These are phyloP conservation scores for Echinometra lucunter DNA, from an alignment of 53 echinoderm and acorn worm genomes.

Conservation along the genomic window DNA sequence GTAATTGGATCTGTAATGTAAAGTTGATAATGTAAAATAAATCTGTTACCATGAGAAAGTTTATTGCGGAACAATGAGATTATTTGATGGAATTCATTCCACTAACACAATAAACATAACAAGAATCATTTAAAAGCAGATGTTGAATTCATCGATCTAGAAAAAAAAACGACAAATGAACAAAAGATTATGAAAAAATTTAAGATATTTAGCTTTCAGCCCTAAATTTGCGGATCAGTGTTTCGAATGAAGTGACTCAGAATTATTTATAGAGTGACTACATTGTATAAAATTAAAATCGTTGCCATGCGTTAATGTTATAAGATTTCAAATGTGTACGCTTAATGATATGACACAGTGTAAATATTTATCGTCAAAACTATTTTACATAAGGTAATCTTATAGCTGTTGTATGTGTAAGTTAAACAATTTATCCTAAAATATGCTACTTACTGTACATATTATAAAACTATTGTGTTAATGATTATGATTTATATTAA, in stretches of 20 bases:
- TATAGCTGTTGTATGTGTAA: not conserved
- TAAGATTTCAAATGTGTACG: not conserved
- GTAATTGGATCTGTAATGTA: not conserved
- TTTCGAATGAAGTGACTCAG: not conserved
- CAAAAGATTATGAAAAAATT: not conserved
- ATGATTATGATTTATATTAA: not conserved
- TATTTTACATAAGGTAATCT: slow-evolving; percentile 19
- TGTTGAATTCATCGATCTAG: no score
- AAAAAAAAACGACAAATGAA: no score
- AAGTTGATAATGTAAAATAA: not conserved
- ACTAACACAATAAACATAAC: no score
- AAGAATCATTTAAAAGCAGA: no score
- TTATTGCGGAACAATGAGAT: not conserved
- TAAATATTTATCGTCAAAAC: slow-evolving; percentile 30
- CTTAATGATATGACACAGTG: not conserved
- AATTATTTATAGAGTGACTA: not conserved
- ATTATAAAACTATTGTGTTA: not conserved
- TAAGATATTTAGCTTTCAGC: not conserved
- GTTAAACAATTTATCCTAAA: slow-evolving; percentile 18
- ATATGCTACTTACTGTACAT: slow-evolving; percentile 38
- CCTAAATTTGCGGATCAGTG: not conserved
- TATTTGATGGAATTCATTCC: no score
- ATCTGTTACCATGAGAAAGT: not conserved
- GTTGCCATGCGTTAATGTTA: not conserved
- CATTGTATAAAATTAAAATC: not conserved